A percentile compares a stretch with the other conserved stretches of the same genome.
These are phyloP conservation scores for Limnothrissa miodon DNA, from an alignment of 2,113 vertebrate genomes.

Conservation along the genomic window DNA sequence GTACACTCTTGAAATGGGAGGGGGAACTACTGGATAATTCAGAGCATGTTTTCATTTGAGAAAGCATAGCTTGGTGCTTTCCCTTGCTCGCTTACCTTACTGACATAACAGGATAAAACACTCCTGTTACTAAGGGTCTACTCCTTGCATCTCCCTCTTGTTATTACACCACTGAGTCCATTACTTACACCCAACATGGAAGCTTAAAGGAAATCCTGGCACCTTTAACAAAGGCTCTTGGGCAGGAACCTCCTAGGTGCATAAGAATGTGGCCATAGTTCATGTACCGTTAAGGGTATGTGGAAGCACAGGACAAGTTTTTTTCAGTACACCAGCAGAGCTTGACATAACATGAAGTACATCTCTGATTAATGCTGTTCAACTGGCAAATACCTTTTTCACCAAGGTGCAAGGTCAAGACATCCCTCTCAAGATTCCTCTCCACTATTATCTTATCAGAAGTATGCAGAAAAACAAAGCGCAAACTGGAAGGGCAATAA, in stretches of 20 bases:
- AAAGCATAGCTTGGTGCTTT: neutral
- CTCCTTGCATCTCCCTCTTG: neutral
- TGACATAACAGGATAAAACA: neutral
- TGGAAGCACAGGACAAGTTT: neutral
- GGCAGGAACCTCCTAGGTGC: conserved; percentile 18
- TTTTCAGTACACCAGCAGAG: neutral
- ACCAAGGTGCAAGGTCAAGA: neutral
- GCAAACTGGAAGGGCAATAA: neutral
- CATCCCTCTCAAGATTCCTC: neutral
- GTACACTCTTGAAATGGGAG: neutral
- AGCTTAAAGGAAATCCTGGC: conserved; percentile 40
- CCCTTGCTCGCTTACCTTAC: neutral
- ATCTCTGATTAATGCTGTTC: neutral
- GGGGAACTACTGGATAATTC: neutral
- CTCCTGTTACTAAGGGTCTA: conserved; percentile 2
- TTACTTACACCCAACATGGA: neutral
- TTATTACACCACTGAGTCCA: neutral
- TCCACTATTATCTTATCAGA: neutral
- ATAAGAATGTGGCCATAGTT: neutral
- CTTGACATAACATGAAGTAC: neutral
- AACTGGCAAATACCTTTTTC: neutral
- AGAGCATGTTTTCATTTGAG: too few relatives aligned
- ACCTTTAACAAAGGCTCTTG: conserved; percentile 25
- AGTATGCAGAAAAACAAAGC: neutral
- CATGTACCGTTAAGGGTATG: neutral